Conservation (phyloP, 2,113 vertebrate species). For the Cyanoderma ruficeps region DNA sequence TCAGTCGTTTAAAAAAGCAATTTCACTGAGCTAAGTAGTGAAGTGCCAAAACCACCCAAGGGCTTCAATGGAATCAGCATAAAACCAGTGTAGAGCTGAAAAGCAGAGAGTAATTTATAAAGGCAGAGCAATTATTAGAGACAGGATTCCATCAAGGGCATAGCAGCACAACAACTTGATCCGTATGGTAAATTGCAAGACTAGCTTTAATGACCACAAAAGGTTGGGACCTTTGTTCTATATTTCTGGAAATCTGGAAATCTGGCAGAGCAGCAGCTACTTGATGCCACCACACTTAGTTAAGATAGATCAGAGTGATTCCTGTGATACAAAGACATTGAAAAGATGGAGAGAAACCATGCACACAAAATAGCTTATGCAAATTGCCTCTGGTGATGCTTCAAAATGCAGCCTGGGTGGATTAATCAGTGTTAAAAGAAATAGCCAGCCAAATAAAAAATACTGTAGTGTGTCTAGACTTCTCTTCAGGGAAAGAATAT, state of each 20-base stretch:
- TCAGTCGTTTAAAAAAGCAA: neutral
- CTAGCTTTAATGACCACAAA: neutral
- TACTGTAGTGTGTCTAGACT: neutral
- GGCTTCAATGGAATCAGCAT: neutral
- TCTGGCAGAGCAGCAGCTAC: neutral
- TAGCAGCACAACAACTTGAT: neutral
- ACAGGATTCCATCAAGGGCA: neutral
- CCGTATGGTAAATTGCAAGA: neutral
- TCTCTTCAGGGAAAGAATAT: neutral
- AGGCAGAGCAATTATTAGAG: neutral
- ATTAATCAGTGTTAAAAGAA: constrained; percentile 34
- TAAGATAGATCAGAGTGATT: neutral
- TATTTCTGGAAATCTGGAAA: neutral
- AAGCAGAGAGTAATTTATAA: constrained; percentile 12
- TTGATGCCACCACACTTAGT: neutral
- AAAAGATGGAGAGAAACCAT: constrained; percentile 12
- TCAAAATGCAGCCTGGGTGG: neutral
- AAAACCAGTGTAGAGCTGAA: constrained; percentile 2
- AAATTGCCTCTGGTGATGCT: constrained; percentile 27
- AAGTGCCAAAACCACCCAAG: neutral
- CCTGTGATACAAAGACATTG: neutral
- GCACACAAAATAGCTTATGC: neutral
- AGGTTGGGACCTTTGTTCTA: neutral
- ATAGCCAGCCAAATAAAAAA: constrained; percentile 1
- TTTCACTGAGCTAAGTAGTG: neutral